Base-by-base conservation (phyloP, 2,888 invertebrate species). In the Spisula subtruncata region DNA sequence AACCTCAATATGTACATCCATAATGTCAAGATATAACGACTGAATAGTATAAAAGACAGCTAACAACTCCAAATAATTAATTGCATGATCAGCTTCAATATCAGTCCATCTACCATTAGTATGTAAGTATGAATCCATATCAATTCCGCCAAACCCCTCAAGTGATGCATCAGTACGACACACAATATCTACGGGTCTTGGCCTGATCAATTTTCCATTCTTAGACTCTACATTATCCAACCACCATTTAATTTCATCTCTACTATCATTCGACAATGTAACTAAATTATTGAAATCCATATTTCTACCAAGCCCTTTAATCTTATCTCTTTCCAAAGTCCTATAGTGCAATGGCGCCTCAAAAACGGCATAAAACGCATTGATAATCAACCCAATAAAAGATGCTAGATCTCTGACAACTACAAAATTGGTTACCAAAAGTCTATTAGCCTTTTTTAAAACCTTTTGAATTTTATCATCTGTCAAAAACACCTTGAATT, bases 401-500 rank as follows among this genome's bases (percentile, higher is more conserved):
- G 85, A 85, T 4, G 90, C 89, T 20, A 91, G 18, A 10, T 82
- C n/a, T 87, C 91, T 84, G 5, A 90, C 80, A 1, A 85, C n/a
- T 8, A 92, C 79, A 0, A 0, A 18, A 6, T 79, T 20, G 32
- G 20, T 32, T n/a, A n/a, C n/a, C n/a, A n/a, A n/a, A n/a, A n/a
- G n/a, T n/a, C n/a, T n/a, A n/a, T n/a, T n/a, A n/a, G 88, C 92
- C 14, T 46, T 25, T 0, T n/a, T 56, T 4, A 87, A 56, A 10
- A 91, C 87, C 35, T 91, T 92, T 6, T 79, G 0, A 32, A 92
- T 54, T 48, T 92, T 93, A n/a, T 92, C 86, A 16, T 87, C 90
- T 46, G 93, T 71, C n/a, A 91, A 66, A 86, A 82, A 93, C n/a
- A 89, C n/a, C 66, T 81, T 89, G 80, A 93, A 92, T 51, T 29